Percentiles rank a stretch among this genome's conserved stretches.
Conservation (phyloP, 2,888 invertebrate species). For the Alitta virens region DNA sequence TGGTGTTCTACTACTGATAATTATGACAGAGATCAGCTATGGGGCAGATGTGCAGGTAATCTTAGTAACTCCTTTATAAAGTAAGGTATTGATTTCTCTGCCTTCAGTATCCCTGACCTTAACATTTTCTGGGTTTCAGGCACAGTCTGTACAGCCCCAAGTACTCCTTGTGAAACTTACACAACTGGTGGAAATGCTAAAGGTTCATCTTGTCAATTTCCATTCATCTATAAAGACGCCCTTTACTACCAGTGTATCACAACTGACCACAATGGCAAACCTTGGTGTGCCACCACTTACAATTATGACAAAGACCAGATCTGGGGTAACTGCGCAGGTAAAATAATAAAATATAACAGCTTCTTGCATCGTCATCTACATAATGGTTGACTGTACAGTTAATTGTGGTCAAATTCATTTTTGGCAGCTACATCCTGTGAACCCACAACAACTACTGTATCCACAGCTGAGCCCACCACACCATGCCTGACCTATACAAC, state of each 20-base stretch:
- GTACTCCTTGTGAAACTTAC: background rate
- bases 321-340: constrained; percentile 9
- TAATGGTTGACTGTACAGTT: too few species aligned
- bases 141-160: background rate
- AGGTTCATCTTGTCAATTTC: constrained; percentile 8
- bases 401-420: too few species aligned
- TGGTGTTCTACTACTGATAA: constrained; percentile 14
- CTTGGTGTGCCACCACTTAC: constrained; percentile 13
- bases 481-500: background rate
- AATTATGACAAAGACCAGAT: constrained; percentile 14
- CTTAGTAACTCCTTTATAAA: too few species aligned
- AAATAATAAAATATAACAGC: too few species aligned
- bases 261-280: background rate
- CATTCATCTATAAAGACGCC: constrained; percentile 7
- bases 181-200: constrained; percentile 7
- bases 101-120: too few species aligned
- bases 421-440: background rate
- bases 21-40: constrained; percentile 11
- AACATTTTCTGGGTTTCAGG: background rate
- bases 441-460: background rate
- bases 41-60: constrained; percentile 6
- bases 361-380: too few species aligned
- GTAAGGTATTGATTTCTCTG: too few species aligned
- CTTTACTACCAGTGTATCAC: background rate
- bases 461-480: background rate